Conservation (phyloP, 2,888 invertebrate genomes). For the Phaedon cochleariae region DNA sequence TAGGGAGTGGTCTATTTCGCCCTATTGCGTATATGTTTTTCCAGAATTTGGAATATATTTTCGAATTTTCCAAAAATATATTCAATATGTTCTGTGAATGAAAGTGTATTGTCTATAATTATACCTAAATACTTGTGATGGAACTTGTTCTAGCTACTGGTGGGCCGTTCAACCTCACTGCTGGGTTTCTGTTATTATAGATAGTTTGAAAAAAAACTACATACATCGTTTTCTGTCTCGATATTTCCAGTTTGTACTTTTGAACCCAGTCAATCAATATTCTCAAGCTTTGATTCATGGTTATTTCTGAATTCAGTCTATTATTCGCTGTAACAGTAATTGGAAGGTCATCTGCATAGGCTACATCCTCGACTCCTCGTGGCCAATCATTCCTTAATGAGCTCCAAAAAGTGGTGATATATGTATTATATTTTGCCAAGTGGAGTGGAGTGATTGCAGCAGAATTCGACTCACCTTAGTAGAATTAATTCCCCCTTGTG, state of each 20-base stretch:
- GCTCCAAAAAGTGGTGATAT: too few species aligned
- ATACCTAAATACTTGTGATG: constrained; percentile 1
- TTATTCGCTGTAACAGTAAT: neutral
- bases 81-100: neutral
- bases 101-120: neutral
- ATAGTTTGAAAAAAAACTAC: neutral
- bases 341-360: too few species aligned
- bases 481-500: too few species aligned
- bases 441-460: too few species aligned
- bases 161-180: neutral
- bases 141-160: neutral
- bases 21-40: neutral
- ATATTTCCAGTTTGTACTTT: neutral
- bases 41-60: neutral
- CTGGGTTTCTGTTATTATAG: neutral
- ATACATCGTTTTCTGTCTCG: neutral
- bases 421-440: too few species aligned
- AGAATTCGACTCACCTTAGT: too few species aligned
- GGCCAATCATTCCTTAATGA: neutral
- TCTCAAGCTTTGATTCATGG: neutral
- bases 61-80: neutral
- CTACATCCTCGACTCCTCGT: neutral
- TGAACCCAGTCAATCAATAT: neutral
- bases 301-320: neutral
- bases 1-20: neutral